Percentiles rank a stretch among this genome's conserved stretches.
Evolutionary conservation across 2,113 vertebrate genomes (phyloP).

Genomic region (Ophthalmolycus amberensis): DNA sequence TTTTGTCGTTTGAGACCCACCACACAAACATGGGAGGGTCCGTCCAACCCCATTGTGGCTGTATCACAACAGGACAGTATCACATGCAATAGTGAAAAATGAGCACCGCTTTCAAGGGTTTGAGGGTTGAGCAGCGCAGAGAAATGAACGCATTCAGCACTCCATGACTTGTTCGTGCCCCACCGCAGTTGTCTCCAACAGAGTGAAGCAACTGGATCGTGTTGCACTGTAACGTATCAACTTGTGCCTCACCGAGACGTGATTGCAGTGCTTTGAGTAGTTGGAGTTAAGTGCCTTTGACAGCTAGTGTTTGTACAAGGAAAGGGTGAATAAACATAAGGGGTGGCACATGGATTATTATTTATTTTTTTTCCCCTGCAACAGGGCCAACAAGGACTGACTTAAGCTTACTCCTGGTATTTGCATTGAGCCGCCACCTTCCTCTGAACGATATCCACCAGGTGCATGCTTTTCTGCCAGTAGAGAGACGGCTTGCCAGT

Average conservation of each 20-base stretch:
- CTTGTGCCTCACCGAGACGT: constrained; percentile 6
- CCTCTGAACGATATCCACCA: neutral
- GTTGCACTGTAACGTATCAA: constrained; percentile 36
- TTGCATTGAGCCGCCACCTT: constrained; percentile 21
- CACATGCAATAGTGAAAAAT: constrained; percentile 1
- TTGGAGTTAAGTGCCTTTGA: constrained; percentile 46
- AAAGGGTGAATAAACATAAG: constrained; percentile 51
- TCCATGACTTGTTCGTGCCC: constrained; percentile 10
- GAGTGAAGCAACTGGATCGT: constrained; percentile 42
- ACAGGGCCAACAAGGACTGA: constrained; percentile 21
- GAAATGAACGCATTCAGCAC: constrained; percentile 6
- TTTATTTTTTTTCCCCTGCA: constrained; percentile 18
- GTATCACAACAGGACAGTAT: neutral
- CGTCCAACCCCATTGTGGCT: neutral
- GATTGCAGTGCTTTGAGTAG: constrained; percentile 34
- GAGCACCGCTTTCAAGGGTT: neutral
- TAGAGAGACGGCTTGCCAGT: constrained; percentile 1
- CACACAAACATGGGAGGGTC: neutral
- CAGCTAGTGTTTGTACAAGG: constrained; percentile 61
- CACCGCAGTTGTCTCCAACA: constrained; percentile 21
- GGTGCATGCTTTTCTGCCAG: neutral
- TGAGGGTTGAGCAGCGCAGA: neutral
- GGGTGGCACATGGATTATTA: constrained; percentile 41
- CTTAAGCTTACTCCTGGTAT: constrained; percentile 28
- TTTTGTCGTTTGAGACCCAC: constrained; percentile 22